Evolutionary conservation across 2,888 invertebrate genomes (phyloP), one percentile per base, ranked within the genome.

Genomic region (Crioceris asparagi): DNA sequence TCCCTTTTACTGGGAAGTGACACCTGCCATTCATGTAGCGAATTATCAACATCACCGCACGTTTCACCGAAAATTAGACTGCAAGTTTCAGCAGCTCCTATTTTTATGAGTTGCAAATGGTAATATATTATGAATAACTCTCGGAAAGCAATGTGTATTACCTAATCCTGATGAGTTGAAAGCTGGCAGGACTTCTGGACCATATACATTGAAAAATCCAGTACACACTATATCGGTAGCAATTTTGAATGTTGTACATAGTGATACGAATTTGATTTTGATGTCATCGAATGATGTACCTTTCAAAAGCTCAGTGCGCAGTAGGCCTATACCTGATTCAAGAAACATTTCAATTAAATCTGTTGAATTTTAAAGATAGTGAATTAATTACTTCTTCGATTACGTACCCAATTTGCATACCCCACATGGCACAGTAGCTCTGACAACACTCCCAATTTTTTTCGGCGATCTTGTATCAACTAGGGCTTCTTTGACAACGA

Each of bases 51-150:
- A 47, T 83, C 82, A 2, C 83, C 87, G 58, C 93, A 94, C 7
- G 82, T 82, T 58, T 88, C 87, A 1, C 91, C 92, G 35, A 92
- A 81, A 15, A 90, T 77, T 57, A 91, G 79, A 57, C 87, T 87
- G 65, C 93, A 94, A 42, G 91, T 80, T 60, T 92, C 88, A 45
- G 82, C 75, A 0, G 91, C 82, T 2, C 80, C 83, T 56, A 84
- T 27, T 40, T 45, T 17, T 35, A 32, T 21, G n/a, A n/a, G n/a
- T n/a, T n/a, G n/a, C n/a, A n/a, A n/a, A n/a, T n/a, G n/a, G n/a
- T n/a, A n/a, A n/a, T n/a, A n/a, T n/a, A n/a, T n/a, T n/a, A n/a
- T 10, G 10, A 21, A 21, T 21, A 21, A 8, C 7, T 21, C 7
- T 21, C 10, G 7, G 7, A 21, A 21, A 21, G 10, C 10, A 21